Conservation (phyloP, 2,797 vertebrate genomes). For the Potorous gilbertii region DNA sequence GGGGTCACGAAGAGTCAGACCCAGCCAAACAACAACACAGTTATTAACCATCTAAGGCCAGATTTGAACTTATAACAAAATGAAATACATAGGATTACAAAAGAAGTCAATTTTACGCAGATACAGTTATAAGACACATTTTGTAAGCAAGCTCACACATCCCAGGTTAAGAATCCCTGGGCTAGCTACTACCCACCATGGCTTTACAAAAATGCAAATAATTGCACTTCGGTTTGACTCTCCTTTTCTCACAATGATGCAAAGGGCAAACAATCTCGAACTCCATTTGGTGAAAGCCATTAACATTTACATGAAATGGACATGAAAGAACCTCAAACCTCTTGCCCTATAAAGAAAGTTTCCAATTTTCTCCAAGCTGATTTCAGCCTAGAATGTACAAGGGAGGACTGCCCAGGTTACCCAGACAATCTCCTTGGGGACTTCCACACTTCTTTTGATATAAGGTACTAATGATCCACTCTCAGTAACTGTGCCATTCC, state of each 20-base stretch:
- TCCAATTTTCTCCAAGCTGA: slow-evolving; percentile 49
- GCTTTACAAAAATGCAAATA: neutral
- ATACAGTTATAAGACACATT: neutral
- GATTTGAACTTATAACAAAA: neutral
- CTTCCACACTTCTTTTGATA: neutral
- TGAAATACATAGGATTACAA: neutral
- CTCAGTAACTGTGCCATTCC: neutral
- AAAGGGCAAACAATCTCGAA: neutral
- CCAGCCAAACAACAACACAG: neutral
- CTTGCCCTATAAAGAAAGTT: slow-evolving; percentile 21
- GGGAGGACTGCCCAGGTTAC: slow-evolving; percentile 48
- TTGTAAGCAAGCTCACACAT: neutral
- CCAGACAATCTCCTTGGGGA: slow-evolving; percentile 32
- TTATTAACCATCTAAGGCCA: neutral
- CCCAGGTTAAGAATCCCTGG: neutral
- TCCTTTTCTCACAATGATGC: neutral
- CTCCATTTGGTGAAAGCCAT: neutral
- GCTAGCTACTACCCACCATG: neutral
- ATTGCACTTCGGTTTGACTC: neutral
- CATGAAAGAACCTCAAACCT: slow-evolving; percentile 3
- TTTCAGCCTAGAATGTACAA: slow-evolving; percentile 38
- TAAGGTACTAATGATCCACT: slow-evolving; percentile 19
- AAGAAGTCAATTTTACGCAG: neutral
- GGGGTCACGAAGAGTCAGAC: neutral
- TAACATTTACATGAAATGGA: neutral